Evolutionary conservation across 2,888 invertebrate species (phyloP), one percentile per base, ranked within the genome.

Genomic region (Lutraria lutraria): DNA sequence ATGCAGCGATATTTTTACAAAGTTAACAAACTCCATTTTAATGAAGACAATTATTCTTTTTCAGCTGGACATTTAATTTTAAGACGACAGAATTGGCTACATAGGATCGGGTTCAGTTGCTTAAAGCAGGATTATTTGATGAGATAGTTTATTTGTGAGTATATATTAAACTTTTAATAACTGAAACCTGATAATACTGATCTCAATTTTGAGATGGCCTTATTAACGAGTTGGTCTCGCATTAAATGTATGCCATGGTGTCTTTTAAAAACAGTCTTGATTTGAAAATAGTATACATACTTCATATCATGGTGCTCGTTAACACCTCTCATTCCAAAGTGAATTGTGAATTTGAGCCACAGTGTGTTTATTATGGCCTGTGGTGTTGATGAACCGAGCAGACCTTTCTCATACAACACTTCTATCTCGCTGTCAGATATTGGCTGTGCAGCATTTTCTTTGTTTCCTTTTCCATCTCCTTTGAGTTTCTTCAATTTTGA

Each of bases 121-220:
- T 54, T 54, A 15, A n/a, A n/a, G n/a, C n/a, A n/a, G n/a, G n/a
- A n/a, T n/a, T n/a, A n/a, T n/a, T n/a, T n/a, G n/a, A n/a, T n/a
- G n/a, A 54, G 12, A 54, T 54, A 54, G 15, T 54, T 54, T 15
- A 54, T 10, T 54, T 10, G 54, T 54, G 80, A 98, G 97, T 93
- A 98, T 97, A 96, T 98, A 99, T 95, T 97, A 97, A 56, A 97
- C 93, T 16, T 95, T 91, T 10, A 97, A 95, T 81, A 97, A 93
- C 88, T 96, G 96, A 25, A 96, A 94, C n/a, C 94, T 93, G 92
- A 96, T n/a, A 96, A 92, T 94, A 93, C 76, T 96, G 92, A n/a
- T 94, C 95, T 84, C 96, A 95, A 87, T 96, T 86, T 80, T 91
- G 80, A 16, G 85, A 43, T 15, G 94, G 93, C 94, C 93, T 95